Evolutionary conservation across 2,797 vertebrate genomes (phyloP).

Genomic region (Cryptoblepharus egeriae): DNA sequence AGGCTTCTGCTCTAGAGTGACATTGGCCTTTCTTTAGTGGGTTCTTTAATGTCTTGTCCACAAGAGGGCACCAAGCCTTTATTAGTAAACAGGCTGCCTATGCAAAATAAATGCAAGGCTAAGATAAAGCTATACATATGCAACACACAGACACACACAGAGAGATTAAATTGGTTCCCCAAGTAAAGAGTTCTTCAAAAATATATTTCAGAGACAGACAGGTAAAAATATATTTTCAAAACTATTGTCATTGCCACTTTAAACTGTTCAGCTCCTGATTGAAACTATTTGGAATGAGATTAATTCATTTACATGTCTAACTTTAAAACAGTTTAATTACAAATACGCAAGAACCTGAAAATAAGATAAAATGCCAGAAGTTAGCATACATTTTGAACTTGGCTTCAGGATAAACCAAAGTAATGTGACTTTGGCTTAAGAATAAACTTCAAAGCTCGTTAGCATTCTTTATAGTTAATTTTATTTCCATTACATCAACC

Average conservation of each 20-base stretch:
- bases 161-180: neutral
- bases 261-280: neutral
- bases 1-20: too few relatives aligned
- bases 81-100: slow-evolving; percentile 40
- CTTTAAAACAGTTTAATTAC: slow-evolving; percentile 1
- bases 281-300: neutral
- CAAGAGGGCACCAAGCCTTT: slow-evolving; percentile 66
- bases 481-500: too few relatives aligned
- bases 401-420: too few relatives aligned
- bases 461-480: slow-evolving; percentile 27
- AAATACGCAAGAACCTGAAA: slow-evolving; percentile 30
- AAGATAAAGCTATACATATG: too few relatives aligned
- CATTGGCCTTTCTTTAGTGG: too few relatives aligned
- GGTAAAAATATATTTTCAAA: neutral
- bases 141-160: too few relatives aligned
- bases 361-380: slow-evolving; percentile 15
- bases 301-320: neutral
- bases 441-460: slow-evolving; percentile 26
- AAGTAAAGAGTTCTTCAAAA: neutral
- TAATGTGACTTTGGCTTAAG: slow-evolving; percentile 48
- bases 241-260: neutral
- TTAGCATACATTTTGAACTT: slow-evolving; percentile 21
- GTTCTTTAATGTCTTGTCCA: slow-evolving; percentile 45
- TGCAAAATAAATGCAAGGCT: neutral
- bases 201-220: neutral